These are phyloP conservation scores for Apoda limacodes DNA, from an alignment of 2,888 invertebrate genomes.

Conservation along the genomic window DNA sequence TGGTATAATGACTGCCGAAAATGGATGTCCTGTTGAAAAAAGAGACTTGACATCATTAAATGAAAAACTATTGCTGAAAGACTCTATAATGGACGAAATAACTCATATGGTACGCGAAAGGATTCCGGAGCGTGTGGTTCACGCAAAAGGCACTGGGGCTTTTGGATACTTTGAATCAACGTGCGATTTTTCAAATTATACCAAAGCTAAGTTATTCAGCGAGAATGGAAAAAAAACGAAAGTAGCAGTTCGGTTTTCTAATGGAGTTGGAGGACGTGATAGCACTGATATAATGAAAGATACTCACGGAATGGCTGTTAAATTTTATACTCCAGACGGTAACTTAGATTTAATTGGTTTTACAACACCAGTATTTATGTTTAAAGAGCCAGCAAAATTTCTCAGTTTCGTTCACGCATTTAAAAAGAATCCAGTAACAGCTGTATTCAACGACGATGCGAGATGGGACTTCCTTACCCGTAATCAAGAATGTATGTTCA, in stretches of 20 bases:
- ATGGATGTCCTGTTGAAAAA: too few species aligned
- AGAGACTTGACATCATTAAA: too few species aligned
- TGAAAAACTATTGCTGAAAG: too few species aligned
- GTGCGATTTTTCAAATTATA: slow-evolving; percentile 81
- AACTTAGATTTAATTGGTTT: slow-evolving; percentile 89
- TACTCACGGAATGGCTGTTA: slow-evolving; percentile 87
- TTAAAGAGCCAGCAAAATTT: slow-evolving; percentile 87
- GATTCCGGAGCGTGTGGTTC: too few species aligned
- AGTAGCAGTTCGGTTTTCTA: slow-evolving; percentile 86
- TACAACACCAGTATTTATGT: slow-evolving; percentile 88
- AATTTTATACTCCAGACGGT: slow-evolving; percentile 91
- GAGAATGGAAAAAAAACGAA: too few species aligned
- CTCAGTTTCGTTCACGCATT: slow-evolving; percentile 88
- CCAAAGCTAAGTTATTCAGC: slow-evolving; percentile 81
- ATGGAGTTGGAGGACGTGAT: slow-evolving; percentile 82
- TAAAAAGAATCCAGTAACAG: slow-evolving; percentile 95
- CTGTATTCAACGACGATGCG: slow-evolving; percentile 84
- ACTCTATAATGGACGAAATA: too few species aligned
- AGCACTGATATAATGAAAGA: slow-evolving; percentile 87
- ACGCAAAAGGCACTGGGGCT: too few species aligned
- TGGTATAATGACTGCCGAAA: too few species aligned
- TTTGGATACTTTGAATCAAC: slow-evolving; percentile 87
- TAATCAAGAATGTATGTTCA: slow-evolving; percentile 83
- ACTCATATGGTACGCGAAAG: too few species aligned
- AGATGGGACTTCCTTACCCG: slow-evolving; percentile 90